These are phyloP conservation scores for Onychomys arenicola DNA, from an alignment of 2,797 vertebrate species.

Conservation along the genomic window DNA sequence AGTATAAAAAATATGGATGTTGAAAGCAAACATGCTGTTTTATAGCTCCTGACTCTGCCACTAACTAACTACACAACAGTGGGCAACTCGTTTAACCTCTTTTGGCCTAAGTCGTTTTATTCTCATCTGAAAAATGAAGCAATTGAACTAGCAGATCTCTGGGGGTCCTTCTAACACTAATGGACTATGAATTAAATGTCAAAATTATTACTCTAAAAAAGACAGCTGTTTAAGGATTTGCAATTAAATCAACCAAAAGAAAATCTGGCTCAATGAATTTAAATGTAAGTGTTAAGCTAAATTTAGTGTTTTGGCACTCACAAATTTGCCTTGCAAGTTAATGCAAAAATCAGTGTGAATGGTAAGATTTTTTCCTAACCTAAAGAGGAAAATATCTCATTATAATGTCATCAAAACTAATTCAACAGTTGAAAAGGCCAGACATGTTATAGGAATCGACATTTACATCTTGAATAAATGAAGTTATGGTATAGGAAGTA, in stretches of 20 bases:
- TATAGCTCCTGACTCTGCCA: conserved; percentile 24
- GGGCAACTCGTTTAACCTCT: conserved; percentile 41
- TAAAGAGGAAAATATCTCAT: conserved; percentile 66
- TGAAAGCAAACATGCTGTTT: conserved; percentile 35
- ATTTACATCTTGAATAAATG: conserved; percentile 63
- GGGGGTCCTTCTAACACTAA: conserved; percentile 51
- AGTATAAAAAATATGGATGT: conserved; percentile 25
- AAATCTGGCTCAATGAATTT: conserved; percentile 79
- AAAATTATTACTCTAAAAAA: conserved; percentile 73
- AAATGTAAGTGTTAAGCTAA: conserved; percentile 75
- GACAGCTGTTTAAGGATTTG: conserved; percentile 78
- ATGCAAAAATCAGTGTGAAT: conserved; percentile 77
- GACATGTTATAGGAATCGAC: conserved; percentile 40
- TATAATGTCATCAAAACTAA: conserved; percentile 72
- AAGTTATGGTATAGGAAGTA: conserved; percentile 59
- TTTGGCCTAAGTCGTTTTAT: conserved; percentile 5
- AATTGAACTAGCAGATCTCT: conserved; percentile 52
- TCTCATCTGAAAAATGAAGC: conserved; percentile 30
- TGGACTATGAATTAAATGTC: conserved; percentile 58
- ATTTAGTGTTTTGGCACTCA: conserved; percentile 78
- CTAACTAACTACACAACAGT: conserved; percentile 44
- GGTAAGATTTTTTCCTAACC: conserved; percentile 74
- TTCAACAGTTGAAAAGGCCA: conserved; percentile 56
- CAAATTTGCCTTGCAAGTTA: conserved; percentile 78
- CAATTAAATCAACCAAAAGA: conserved; percentile 83